Evolutionary conservation across 2,797 vertebrate species (phyloP), one percentile per base, ranked within the genome.

Genomic region (Trematomus bernacchii): DNA sequence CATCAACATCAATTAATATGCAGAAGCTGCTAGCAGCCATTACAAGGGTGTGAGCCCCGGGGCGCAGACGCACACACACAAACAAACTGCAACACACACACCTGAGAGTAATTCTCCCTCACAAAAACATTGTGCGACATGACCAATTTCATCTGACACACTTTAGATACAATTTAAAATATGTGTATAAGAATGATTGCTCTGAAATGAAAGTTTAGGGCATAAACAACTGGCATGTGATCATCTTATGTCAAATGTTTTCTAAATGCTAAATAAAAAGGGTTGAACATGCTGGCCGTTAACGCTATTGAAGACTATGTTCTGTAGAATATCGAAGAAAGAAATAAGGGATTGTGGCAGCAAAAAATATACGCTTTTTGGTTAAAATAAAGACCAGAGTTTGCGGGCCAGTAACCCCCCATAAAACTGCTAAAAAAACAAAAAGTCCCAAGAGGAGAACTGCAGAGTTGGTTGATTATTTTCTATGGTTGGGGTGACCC

Each of bases 1-100:
- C 47, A 76, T 73, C 43, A 51, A 71, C 18, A 54, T 58, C 9
- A 72, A 64, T 83, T 78, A 80, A 77, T 78, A 77, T 73, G 64
- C 78, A 73, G 67, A 6, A 44, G 66, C 66, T 62, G 12, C 47
- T 77, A 68, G 62, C 23, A 44, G 63, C 42, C 60, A 75, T 83
- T 83, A 81, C 47, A 68, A 51, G 53, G 48, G 19, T 66, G 64
- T 69, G 54, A 64, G 74, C 71, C 57, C 63, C 12, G 43, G 11
- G 64, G 50, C 42, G 18, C 33, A 19, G 5, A 2, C 37, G 23
- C 33, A 27, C 15, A 18, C 37, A 27, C 4, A 1, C 27, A 50
- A 14, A 42, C 42, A 40, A 27, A 48, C 54, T 37, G 30, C 51
- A 52, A 59, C 66, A 53, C 42, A 14, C 13, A 59, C 46, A 52